Evolutionary conservation across 2,113 vertebrate species (phyloP).

Genomic region (Hemichromis elongatus): DNA sequence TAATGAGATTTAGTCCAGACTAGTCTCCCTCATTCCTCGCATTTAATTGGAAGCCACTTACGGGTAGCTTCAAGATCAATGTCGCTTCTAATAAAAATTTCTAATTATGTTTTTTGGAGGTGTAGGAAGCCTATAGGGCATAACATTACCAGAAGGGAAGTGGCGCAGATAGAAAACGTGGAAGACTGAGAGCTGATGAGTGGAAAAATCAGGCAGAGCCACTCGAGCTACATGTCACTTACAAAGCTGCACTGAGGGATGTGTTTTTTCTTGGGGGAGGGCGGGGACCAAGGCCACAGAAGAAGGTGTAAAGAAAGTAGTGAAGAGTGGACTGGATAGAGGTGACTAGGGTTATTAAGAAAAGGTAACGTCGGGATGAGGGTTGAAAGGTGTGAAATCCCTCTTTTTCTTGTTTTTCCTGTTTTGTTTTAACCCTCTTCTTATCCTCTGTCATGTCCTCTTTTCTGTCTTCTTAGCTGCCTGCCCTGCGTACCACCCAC

Average conservation of each 20-base stretch:
- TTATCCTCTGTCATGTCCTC: not conserved
- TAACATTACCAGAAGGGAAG: conserved; percentile 30
- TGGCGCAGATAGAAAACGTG: not conserved
- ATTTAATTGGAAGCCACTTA: conserved; percentile 47
- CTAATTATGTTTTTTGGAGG: conserved; percentile 38
- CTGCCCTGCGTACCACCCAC: not conserved
- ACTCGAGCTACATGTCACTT: conserved; percentile 17
- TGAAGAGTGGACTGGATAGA: not conserved
- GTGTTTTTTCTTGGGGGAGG: not conserved
- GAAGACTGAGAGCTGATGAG: not conserved
- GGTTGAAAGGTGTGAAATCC: not conserved
- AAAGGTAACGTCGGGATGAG: not conserved
- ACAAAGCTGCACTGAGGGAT: not conserved
- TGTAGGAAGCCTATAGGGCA: conserved; percentile 46
- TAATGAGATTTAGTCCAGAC: conserved; percentile 35
- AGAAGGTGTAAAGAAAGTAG: not conserved
- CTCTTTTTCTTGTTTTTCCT: not conserved
- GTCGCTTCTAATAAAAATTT: conserved; percentile 53
- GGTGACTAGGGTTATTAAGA: not conserved
- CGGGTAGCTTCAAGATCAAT: conserved; percentile 29
- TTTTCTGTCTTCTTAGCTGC: not conserved
- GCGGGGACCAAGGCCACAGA: conserved; percentile 3
- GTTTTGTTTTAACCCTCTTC: not conserved
- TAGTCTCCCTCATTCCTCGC: conserved; percentile 14
- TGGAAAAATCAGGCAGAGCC: not conserved